phyloP scores from a whole-genome alignment of 2,113 vertebrate genomes.

The Nyctereutes procyonoides region DNA sequence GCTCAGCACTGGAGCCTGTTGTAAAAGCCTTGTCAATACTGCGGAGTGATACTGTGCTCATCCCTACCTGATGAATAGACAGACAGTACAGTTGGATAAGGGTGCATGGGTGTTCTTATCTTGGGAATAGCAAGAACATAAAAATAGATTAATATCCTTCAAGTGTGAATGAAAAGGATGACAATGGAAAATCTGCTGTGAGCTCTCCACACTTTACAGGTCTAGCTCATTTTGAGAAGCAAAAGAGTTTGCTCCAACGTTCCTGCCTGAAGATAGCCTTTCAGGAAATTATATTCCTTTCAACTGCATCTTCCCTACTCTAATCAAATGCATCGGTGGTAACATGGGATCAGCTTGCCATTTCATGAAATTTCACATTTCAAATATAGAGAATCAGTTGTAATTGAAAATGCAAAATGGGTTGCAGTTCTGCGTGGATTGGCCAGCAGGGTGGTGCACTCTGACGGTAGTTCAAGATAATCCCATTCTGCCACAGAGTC shows the following conservation, averaged over 20 bases:
- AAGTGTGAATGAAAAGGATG: conserved; percentile 44
- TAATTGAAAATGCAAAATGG: neutral
- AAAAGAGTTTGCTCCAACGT: neutral
- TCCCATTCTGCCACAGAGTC: neutral
- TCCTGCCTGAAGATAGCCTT: conserved; percentile 2
- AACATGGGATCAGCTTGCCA: neutral
- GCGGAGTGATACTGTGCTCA: neutral
- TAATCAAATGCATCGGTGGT: neutral
- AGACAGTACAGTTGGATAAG: neutral
- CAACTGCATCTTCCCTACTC: neutral
- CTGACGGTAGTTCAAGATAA: neutral
- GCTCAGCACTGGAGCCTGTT: neutral
- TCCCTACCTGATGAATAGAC: neutral
- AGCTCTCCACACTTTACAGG: neutral
- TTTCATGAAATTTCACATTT: neutral
- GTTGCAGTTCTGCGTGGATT: neutral
- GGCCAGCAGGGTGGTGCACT: neutral
- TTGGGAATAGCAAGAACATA: conserved; percentile 19
- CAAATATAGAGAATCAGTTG: conserved; percentile 12
- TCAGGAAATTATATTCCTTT: conserved; percentile 39
- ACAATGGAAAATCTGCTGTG: neutral
- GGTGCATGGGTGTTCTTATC: neutral
- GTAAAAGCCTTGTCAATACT: neutral
- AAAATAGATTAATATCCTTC: conserved; percentile 51
- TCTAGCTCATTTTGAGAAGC: conserved; percentile 34